Base-by-base conservation (phyloP, 2,888 invertebrate species). In the Tipula helvola region DNA sequence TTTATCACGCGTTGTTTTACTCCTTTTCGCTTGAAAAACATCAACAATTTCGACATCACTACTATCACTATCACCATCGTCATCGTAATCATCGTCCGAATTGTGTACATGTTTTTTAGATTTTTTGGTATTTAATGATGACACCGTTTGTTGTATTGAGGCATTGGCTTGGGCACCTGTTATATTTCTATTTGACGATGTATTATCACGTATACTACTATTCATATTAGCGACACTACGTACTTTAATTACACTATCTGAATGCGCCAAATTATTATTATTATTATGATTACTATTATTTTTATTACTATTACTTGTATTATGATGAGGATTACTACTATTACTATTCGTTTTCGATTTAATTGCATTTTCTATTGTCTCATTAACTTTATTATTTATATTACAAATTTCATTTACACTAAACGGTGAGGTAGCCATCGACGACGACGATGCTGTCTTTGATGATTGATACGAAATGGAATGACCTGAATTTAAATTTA, bases 31-130 rank as follows among this genome's bases (percentile, higher is more conserved):
- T 3, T 90, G 90, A 88, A 89, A 91, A 5, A 90, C 89, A 3
- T 90, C 91, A 28, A 91, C 90, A 86, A 91, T 90, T 88, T 91
- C 91, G 3, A 91, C 91, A 87, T 91, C 91, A 16, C 91, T 91
- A 57, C 86, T 86, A 86, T 86, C 86, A 39, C 86, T 86, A 57
- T 86, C 52, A 39, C 41, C 86, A 85, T 85, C 84, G 16, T 86
- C 86, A 8, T 86, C 86, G 16, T 86, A 52, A 52, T 86, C 86
- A 86, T 86, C 57, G n/a, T 52, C 57, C 8, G 28, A 42, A 39
- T 57, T 36, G 16, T 86, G 36, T 16, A 84, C 39, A 5, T 4
- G 2, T 16, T 84, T 84, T 39, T 84, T 84, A 1, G 3, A 13
- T 71, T 71, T 71, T 71, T 71, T 71, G 28, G 28, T 28, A 71